A percentile compares a stretch with the other conserved stretches of the same genome.
Conservation (phyloP, 2,888 invertebrate genomes). For the Drosophila trichaetosa region DNA sequence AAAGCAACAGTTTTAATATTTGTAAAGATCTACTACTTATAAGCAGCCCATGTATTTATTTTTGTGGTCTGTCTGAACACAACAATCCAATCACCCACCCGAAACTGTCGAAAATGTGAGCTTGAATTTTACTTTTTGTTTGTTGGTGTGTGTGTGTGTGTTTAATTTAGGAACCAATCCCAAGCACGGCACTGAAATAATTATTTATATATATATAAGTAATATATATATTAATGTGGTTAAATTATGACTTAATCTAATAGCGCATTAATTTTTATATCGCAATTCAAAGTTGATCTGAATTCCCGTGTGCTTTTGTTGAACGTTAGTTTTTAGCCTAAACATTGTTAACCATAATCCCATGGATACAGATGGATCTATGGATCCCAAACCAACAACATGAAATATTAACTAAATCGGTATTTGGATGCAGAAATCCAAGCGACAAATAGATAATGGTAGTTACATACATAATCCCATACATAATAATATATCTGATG, state of each 20-base stretch:
- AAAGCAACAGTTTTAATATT: conserved; percentile 28
- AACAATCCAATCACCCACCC: not conserved
- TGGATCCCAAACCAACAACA: conserved; percentile 30
- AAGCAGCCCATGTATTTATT: conserved; percentile 5
- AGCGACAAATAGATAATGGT: conserved; percentile 47
- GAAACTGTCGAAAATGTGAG: conserved; percentile 2
- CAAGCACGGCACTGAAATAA: conserved; percentile 51
- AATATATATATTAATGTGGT: conserved; percentile 19
- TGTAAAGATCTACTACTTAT: conserved; percentile 9
- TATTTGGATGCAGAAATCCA: conserved; percentile 59
- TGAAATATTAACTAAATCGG: conserved; percentile 41
- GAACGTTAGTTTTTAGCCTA: conserved; percentile 53
- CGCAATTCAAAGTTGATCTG: conserved; percentile 41
- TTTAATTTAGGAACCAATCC: conserved; percentile 27
- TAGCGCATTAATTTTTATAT: conserved; percentile 31
- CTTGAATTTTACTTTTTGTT: not conserved
- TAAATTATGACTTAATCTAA: conserved; percentile 25
- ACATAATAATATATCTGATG: conserved; percentile 7
- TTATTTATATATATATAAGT: conserved; percentile 38
- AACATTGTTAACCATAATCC: conserved; percentile 57
- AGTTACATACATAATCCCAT: conserved; percentile 9
- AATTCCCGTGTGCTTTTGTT: conserved; percentile 65
- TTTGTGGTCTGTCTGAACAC: not conserved
- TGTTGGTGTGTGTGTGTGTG: conserved; percentile 14
- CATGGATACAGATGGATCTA: conserved; percentile 26